Base-by-base conservation (phyloP, 2,113 vertebrate species). In the Microcebus murinus region DNA sequence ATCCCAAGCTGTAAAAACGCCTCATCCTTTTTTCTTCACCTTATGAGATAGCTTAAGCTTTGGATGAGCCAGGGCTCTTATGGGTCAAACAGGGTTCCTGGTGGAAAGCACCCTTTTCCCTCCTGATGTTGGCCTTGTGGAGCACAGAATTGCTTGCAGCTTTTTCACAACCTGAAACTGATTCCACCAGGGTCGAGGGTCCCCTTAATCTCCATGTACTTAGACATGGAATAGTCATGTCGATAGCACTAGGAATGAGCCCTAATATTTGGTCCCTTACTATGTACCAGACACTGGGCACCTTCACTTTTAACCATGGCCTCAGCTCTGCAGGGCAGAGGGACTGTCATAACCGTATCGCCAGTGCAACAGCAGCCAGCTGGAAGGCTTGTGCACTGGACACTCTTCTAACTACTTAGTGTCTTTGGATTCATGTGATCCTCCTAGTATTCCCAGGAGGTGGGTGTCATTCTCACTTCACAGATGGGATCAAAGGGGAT, bases 331-430 rank as follows among this genome's bases (percentile, higher is more conserved):
- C 4, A 4, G 4, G 25, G 7, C 70, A 11, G 8, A 4, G 8
- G 2, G 2, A 1, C 8, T 39, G 15, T 13, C 59, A 61, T 13
- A 13, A 25, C 21, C 7, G 0, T 6, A 6, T 4, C 48, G 17
- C 39, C 27, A 11, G 20, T 4, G 8, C 4, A 85, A 45, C 0
- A 61, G n/a, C 50, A n/a, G 23, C 63, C 17, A 13, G 63, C 71
- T 4, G 25, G 34, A 15, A 25, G 9, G 1, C 1, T 10, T 13
- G 20, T 4, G 4, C 17, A 23, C 6, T 7, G 14, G 8, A 0
- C 9, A 4, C 29, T 63, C 50, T 17, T 27, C 71, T 39, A 4
- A 31, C n/a, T 10, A 12, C 48, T 68, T 76, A 18, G 42, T 20
- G 21, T 36, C 57, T 63, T 42, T 68, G 34, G 12, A 15, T 7